Base-by-base conservation (phyloP, 2,888 invertebrate species). In the Ichneumon xanthorius region DNA sequence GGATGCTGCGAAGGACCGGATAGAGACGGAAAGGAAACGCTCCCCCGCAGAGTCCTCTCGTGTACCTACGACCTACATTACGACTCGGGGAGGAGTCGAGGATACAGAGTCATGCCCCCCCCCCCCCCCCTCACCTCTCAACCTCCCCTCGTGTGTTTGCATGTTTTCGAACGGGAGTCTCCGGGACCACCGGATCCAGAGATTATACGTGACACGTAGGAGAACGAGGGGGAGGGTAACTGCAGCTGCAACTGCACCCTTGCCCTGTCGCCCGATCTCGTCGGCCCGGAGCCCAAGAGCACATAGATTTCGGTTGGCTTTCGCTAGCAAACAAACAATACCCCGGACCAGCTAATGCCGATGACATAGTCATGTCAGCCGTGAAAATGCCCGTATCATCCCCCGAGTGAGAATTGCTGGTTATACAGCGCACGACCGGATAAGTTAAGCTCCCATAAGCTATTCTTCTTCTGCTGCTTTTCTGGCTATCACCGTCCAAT, bases 271-370 rank as follows among this genome's bases (percentile, higher is more conserved):
- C 26, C 26, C 11, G n/a, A 48, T 37, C 65, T 19, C 65, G 33
- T 22, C 37, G 63, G 40, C 72, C 11, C 6, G 63, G 53, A 75
- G 68, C 77, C 72, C 63, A 77, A 81, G 81, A 68, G 82, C 76
- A 85, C 88, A 87, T 88, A 87, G 88, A 86, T 89, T 87, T 85
- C 86, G 89, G 79, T 86, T 79, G 88, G 84, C 88, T 89, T 87
- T 89, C 88, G 68, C 70, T 65, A 50, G 71, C 86, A 88, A 89
- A 91, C 91, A 90, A 90, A 91, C 91, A 90, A 90, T 91, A 80
- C 87, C 83, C 79, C 68, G 33, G 75, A 68, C 77, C 83, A 83
- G 87, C 88, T 90, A 89, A 90, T 90, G 89, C 86, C 90, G 86
- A 89, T 87, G 90, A 89, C 88, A 90, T 88, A 82, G 77, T 82